Conservation (phyloP, 1,140 invertebrate species). For the Temnothorax curvispinosus region DNA sequence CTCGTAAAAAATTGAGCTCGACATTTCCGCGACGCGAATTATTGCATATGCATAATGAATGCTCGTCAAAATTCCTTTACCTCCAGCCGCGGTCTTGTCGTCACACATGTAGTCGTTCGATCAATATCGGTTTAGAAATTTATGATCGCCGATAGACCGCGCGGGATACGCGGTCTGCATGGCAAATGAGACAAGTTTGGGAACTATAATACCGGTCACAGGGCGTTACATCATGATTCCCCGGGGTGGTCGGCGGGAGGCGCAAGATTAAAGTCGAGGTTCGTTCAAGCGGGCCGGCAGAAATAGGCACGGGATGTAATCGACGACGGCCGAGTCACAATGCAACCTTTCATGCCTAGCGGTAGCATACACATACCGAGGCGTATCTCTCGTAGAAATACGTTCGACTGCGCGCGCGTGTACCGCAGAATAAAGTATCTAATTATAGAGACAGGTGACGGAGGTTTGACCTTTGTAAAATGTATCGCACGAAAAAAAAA, state of each 20-base stretch:
- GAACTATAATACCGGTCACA: constrained; percentile 2
- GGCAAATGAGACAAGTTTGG: constrained; percentile 38
- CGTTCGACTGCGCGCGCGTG: not conserved
- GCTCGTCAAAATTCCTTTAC: constrained; percentile 10
- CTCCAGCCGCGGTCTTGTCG: not conserved
- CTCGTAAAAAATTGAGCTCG: not conserved
- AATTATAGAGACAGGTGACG: constrained; percentile 15
- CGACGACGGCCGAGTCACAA: constrained; percentile 7
- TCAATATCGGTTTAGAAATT: constrained; percentile 22
- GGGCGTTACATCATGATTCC: constrained; percentile 30
- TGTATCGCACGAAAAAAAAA: not conserved
- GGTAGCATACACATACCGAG: not conserved
- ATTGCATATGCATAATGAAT: too few species aligned
- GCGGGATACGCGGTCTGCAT: not conserved
- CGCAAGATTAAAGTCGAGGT: constrained; percentile 26
- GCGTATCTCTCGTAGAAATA: not conserved
- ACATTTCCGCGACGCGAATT: not conserved
- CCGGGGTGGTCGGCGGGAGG: not conserved
- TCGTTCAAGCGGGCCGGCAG: constrained; percentile 20
- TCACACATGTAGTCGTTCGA: not conserved
- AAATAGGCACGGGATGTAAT: constrained; percentile 30
- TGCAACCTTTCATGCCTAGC: constrained; percentile 38
- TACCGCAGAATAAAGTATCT: not conserved
- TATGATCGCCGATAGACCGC: constrained; percentile 13
- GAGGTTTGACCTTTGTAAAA: constrained; percentile 40